Evolutionary conservation across 37 sponge, comb jelly and placozoan genomes (phyloP), one percentile per base, ranked within the genome.

Genomic region (Tethya wilhelma): DNA sequence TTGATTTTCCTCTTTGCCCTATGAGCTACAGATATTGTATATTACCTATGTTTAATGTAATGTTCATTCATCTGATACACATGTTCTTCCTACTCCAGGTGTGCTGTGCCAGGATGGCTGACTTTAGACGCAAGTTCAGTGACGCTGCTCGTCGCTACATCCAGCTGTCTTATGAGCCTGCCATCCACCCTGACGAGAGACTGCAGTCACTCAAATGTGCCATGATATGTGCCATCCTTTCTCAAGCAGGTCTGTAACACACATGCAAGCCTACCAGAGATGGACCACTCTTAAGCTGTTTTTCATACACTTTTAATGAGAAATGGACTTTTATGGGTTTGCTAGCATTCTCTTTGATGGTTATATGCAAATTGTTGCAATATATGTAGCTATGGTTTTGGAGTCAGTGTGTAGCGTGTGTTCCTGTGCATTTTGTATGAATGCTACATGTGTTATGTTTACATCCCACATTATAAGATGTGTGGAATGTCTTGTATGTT

Each of bases 111-210:
- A 71, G 88, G 40, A 80, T 95, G 91, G 85, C 91, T 19, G 96
- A 98, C 75, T 98, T 86, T 67, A 79, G 93, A 73, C 88, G 94
- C 30, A 91, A 91, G 81, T 98, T 98, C 80, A 82, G 75, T 31
- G 94, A 96, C 79, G 96, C 99, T 42, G 99, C 99, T 26, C 60
- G 92, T 20, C 86, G 94, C 1, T 98, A 98, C 68, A 84, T 93
- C 43, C 92, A 96, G 9, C 77, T 98, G 55, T 90, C 95, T 25
- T 96, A 93, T 34, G 91, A 94, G 37, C 77, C 91, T 2, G 76
- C 89, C 46, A 89, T 98, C 58, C 84, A 92, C 56, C 83, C 80
- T 0, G 78, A 84, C 30, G 93, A 98, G 73, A 89, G 84, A 63
- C 71, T 89, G 32, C 25, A 68, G 22, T 83, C 93, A 0, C 90